phyloP scores from a whole-genome alignment of 2,797 vertebrate species.

The Cynopterus sphinx region DNA sequence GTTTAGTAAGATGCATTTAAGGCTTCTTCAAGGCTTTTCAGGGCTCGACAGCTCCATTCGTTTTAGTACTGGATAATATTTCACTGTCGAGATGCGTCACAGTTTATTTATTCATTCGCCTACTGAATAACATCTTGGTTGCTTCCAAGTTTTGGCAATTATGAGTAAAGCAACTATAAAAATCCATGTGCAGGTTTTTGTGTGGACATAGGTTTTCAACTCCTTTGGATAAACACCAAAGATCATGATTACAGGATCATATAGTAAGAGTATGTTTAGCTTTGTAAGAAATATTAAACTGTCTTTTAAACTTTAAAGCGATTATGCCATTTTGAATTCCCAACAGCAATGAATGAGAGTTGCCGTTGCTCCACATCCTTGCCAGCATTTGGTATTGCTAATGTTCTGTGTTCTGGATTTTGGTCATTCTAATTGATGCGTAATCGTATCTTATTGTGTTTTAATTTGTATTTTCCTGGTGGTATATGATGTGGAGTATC shows the following conservation, averaged over 20 bases:
- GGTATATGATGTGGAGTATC: not conserved
- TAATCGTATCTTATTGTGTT: not conserved
- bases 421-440: not conserved
- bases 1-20: not conserved
- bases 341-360: not conserved
- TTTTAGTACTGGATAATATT: not conserved
- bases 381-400: not conserved
- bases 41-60: not conserved
- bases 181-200: not conserved
- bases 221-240: not conserved
- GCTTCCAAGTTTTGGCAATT: not conserved
- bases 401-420: not conserved
- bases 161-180: not conserved
- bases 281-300: not conserved
- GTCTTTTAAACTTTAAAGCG: not conserved
- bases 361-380: not conserved
- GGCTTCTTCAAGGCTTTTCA: not conserved
- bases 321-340: not conserved
- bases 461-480: not conserved
- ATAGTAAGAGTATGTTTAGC: not conserved
- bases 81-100: not conserved
- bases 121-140: not conserved
- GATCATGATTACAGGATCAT: not conserved
- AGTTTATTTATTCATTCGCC: not conserved
- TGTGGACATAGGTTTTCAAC: not conserved